phyloP scores from a whole-genome alignment of 2,113 vertebrate genomes.

The Mugil cephalus region DNA sequence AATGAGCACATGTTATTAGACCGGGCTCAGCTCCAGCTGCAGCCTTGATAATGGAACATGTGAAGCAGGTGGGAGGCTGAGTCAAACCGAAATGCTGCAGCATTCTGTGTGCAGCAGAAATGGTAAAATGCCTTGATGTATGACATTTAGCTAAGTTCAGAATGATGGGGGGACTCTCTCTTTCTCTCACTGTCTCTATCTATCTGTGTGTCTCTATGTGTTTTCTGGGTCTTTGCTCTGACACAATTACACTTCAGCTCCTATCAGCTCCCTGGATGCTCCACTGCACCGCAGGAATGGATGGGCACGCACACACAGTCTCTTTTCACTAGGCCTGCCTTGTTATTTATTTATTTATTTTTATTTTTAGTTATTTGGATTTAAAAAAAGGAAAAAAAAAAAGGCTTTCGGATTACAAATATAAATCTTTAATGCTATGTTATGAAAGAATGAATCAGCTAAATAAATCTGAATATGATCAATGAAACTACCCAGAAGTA shows the following conservation, averaged over 20 bases:
- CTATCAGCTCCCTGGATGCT: constrained; percentile 73
- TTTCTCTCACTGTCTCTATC: constrained; percentile 52
- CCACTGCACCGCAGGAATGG: constrained; percentile 72
- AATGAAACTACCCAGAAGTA: too few relatives aligned
- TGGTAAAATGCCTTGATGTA: constrained; percentile 47
- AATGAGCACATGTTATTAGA: neutral
- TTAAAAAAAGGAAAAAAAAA: neutral
- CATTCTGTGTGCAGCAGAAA: constrained; percentile 29
- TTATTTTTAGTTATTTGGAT: too few relatives aligned
- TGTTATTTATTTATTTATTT: too few relatives aligned
- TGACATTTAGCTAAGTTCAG: constrained; percentile 66
- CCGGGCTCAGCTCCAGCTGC: constrained; percentile 26
- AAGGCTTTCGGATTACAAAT: neutral
- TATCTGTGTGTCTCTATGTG: constrained; percentile 65
- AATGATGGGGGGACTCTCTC: constrained; percentile 35
- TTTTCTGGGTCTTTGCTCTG: constrained; percentile 77
- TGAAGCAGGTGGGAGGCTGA: constrained; percentile 38
- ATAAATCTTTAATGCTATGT: neutral
- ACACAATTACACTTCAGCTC: constrained; percentile 78
- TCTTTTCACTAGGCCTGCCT: constrained; percentile 4
- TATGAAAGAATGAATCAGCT: too few relatives aligned
- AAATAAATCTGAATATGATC: neutral
- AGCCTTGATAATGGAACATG: constrained; percentile 19
- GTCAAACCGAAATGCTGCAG: constrained; percentile 32
- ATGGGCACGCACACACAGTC: constrained; percentile 31